A percentile compares a stretch with the other conserved stretches of the same genome.
phyloP scores from a whole-genome alignment of 2,797 vertebrate genomes.

The Synaphobranchus kaupii region DNA sequence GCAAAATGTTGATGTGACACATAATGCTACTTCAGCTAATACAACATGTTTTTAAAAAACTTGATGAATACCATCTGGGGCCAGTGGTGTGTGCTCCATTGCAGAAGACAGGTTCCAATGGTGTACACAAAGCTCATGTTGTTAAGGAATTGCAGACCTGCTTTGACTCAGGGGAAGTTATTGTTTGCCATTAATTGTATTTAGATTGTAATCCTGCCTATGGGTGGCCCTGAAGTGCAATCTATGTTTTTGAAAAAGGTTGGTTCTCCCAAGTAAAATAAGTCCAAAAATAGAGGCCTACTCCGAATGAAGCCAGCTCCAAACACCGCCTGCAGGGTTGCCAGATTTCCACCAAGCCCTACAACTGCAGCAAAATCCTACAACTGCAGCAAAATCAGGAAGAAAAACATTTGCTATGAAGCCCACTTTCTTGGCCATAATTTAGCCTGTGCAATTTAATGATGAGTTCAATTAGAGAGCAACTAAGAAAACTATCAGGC shows the following conservation, averaged over 20 bases:
- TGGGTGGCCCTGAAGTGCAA: neutral
- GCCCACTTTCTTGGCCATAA: neutral
- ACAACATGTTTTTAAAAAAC: neutral
- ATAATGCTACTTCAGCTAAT: neutral
- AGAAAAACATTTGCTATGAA: neutral
- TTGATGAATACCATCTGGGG: neutral
- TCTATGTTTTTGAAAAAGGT: conserved; percentile 3
- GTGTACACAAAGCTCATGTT: neutral
- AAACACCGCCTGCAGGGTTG: neutral
- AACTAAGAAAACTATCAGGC: neutral
- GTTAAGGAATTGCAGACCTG: neutral
- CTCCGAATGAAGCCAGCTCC: neutral
- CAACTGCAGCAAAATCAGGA: neutral
- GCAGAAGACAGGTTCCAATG: neutral
- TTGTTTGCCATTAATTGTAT: neutral
- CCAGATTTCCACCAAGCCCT: neutral
- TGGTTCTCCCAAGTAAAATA: neutral
- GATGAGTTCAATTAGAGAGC: neutral
- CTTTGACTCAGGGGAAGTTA: neutral
- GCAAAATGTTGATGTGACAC: neutral
- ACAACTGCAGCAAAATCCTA: neutral
- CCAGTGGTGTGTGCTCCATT: neutral
- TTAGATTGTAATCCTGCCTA: neutral
- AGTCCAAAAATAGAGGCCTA: neutral
- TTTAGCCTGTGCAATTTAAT: neutral